phyloP scores from a whole-genome alignment of 1,140 invertebrate genomes.

The Lordiphosa collinella region DNA sequence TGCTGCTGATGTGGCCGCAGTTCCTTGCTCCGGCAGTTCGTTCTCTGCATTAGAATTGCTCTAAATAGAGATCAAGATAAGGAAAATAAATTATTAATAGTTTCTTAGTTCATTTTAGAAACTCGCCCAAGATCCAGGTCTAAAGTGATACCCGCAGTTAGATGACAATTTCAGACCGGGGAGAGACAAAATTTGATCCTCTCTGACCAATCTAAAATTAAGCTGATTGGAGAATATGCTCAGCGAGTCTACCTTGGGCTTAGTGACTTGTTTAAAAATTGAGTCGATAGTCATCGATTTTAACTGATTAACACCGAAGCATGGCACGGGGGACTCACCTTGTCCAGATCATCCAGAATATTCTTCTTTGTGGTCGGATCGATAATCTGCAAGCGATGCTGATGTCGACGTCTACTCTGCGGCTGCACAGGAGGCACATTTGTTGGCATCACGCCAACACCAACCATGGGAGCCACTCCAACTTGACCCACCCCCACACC shows the following conservation, averaged over 20 bases:
- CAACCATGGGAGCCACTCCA: slow-evolving; percentile 53
- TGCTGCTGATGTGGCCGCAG: not conserved
- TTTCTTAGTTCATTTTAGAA: not conserved
- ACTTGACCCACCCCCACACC: slow-evolving; percentile 50
- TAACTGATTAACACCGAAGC: too few relatives aligned
- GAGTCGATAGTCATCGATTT: too few relatives aligned
- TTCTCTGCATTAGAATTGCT: slow-evolving; percentile 42
- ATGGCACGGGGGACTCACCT: slow-evolving; percentile 28
- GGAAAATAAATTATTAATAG: not conserved
- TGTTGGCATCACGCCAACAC: slow-evolving; percentile 49
- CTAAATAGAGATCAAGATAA: slow-evolving; percentile 10
- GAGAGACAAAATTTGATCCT: too few relatives aligned
- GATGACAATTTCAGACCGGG: too few relatives aligned
- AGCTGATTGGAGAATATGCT: too few relatives aligned
- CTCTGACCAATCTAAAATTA: too few relatives aligned
- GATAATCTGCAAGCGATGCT: slow-evolving; percentile 67
- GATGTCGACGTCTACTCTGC: slow-evolving; percentile 48
- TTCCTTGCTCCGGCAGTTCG: slow-evolving; percentile 41
- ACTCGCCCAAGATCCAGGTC: not conserved
- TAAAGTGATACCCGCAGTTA: too few relatives aligned
- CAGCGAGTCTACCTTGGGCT: too few relatives aligned
- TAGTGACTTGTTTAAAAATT: too few relatives aligned
- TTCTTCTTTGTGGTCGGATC: slow-evolving; percentile 68
- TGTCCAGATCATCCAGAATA: slow-evolving; percentile 71
- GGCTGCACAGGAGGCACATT: slow-evolving; percentile 37